Evolutionary conservation across 2,888 invertebrate species (phyloP).

Genomic region (Drosophila emarginata): DNA sequence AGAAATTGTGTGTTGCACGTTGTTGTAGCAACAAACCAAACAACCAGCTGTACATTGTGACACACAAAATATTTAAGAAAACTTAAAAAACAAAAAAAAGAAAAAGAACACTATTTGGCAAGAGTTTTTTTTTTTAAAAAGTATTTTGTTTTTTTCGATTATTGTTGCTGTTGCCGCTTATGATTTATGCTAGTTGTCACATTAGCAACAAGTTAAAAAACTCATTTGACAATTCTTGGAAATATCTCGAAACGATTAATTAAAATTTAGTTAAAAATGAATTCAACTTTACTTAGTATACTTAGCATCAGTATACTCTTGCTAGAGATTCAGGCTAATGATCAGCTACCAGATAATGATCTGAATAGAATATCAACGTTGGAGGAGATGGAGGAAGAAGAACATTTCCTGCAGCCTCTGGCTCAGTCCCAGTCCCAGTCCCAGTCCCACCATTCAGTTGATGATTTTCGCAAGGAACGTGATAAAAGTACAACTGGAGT

Average conservation of each 20-base stretch:
- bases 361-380: slow-evolving; percentile 49
- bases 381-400: slow-evolving; percentile 22
- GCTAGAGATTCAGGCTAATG: slow-evolving; percentile 51
- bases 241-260: slow-evolving; percentile 26
- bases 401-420: slow-evolving; percentile 13
- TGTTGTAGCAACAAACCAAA: too few relatives aligned
- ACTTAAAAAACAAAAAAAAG: too few relatives aligned
- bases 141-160: slow-evolving; percentile 16
- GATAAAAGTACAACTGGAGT: slow-evolving; percentile 53
- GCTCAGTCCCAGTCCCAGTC: background rate
- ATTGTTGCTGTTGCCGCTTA: slow-evolving; percentile 16
- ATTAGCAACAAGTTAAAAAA: slow-evolving; percentile 35
- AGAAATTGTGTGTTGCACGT: slow-evolving; percentile 22
- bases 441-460: slow-evolving; percentile 20
- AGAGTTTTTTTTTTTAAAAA: background rate
- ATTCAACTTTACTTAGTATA: slow-evolving; percentile 21
- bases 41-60: slow-evolving; percentile 26
- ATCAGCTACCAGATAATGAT: slow-evolving; percentile 39
- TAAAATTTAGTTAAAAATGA: slow-evolving; percentile 43
- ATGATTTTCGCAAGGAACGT: slow-evolving; percentile 47
- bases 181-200: slow-evolving; percentile 47
- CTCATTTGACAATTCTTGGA: background rate
- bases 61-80: slow-evolving; percentile 16
- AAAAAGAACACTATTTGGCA: slow-evolving; percentile 12
- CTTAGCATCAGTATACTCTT: slow-evolving; percentile 11